phyloP scores from a whole-genome alignment of 2,113 vertebrate species.

The Pao palembangensis region DNA sequence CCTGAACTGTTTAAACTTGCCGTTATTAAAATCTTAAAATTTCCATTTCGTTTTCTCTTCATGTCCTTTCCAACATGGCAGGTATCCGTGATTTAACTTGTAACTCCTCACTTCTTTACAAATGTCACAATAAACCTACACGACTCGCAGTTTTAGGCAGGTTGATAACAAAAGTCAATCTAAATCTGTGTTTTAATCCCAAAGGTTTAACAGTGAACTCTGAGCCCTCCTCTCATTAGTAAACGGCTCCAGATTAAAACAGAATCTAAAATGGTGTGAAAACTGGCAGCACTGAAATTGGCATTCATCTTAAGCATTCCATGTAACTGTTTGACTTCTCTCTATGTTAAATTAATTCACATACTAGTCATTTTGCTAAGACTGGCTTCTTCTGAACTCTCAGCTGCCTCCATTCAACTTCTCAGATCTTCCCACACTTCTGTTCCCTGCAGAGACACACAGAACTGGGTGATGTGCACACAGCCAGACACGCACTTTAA shows the following conservation, averaged over 20 bases:
- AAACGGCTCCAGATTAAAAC: not conserved
- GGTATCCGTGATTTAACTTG: no score
- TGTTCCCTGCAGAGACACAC: conserved; percentile 49
- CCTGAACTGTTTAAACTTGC: not conserved
- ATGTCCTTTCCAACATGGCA: no score
- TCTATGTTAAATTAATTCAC: conserved; percentile 51
- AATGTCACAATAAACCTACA: no score
- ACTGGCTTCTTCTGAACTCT: conserved; percentile 39
- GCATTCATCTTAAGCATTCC: conserved; percentile 33
- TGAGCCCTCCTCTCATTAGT: no score
- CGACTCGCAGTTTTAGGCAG: no score
- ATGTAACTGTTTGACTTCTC: conserved; percentile 43
- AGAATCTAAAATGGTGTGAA: conserved; percentile 1
- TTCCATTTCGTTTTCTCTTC: no score
- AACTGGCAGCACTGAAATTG: conserved; percentile 17
- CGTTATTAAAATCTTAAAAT: no score
- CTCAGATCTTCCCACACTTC: conserved; percentile 64
- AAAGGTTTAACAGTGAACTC: no score
- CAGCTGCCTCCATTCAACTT: conserved; percentile 43
- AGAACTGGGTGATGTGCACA: conserved; percentile 27
- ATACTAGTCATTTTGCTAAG: conserved; percentile 55
- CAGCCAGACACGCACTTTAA: conserved; percentile 32
- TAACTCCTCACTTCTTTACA: no score
- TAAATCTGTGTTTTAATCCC: no score
- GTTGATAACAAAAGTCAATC: no score